Evolutionary conservation across 2,888 invertebrate genomes (phyloP).

Genomic region (Sinotaia quadrata): DNA sequence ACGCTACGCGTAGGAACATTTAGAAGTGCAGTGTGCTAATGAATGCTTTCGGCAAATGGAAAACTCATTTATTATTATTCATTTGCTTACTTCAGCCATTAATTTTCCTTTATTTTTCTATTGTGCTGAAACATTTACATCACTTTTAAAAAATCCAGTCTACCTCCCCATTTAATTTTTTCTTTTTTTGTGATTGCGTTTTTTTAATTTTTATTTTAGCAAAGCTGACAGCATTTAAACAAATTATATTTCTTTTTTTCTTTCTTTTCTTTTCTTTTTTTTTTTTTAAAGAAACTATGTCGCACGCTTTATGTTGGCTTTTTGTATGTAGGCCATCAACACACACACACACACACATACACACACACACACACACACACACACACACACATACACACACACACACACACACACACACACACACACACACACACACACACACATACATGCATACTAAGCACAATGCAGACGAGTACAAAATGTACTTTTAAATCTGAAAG

Average conservation of each 20-base stretch:
- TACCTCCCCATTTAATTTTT: no score
- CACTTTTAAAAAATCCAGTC: no score
- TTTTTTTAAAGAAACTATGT: no score
- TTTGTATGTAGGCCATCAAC: background rate
- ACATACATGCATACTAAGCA: background rate
- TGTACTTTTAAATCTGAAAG: no score
- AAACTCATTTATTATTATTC: no score
- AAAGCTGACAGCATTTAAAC: background rate
- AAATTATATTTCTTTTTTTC: background rate
- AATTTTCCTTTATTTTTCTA: no score
- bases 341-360: conserved; percentile 1
- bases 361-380: conserved; percentile 17
- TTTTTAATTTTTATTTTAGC: background rate
- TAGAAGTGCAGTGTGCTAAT: no score
- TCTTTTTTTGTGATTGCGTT: background rate
- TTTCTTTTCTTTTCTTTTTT: background rate
- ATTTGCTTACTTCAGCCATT: no score
- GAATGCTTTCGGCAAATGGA: no score
- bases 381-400: conserved; percentile 11
- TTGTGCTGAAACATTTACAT: no score
- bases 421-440: conserved; percentile 13
- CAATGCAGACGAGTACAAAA: background rate
- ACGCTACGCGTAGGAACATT: no score
- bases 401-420: conserved; percentile 10
- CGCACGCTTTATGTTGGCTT: background rate